phyloP scores from a whole-genome alignment of 2,113 vertebrate species.

The Hyperoodon ampullatus region DNA sequence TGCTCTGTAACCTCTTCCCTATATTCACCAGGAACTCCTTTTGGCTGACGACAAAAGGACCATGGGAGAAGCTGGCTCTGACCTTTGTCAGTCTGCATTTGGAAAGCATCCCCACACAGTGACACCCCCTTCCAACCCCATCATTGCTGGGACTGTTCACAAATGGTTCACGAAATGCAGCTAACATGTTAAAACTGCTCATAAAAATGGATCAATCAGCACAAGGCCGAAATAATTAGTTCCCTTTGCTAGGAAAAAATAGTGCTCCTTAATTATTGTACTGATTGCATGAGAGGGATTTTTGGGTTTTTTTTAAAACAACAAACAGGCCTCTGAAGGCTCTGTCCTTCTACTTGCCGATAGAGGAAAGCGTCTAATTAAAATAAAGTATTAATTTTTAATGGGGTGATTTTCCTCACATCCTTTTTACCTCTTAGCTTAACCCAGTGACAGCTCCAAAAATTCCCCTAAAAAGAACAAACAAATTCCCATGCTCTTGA shows the following conservation, averaged over 20 bases:
- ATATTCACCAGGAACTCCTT: background rate
- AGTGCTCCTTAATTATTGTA: constrained; percentile 81
- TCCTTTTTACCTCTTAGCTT: constrained; percentile 46
- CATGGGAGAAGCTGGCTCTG: rapidly evolving
- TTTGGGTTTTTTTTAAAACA: constrained; percentile 66
- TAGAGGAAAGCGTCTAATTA: constrained; percentile 78
- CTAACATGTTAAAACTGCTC: constrained; percentile 78
- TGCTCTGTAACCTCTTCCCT: background rate
- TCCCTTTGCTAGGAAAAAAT: constrained; percentile 79
- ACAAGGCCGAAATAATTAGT: constrained; percentile 83
- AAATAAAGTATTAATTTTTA: constrained; percentile 78
- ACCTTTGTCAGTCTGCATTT: background rate
- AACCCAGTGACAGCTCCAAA: constrained; percentile 22
- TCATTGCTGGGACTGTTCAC: background rate
- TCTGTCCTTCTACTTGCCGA: constrained; percentile 81
- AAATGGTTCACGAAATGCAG: constrained; percentile 69
- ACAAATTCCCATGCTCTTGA: background rate
- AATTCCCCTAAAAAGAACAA: background rate
- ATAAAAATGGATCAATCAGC: constrained; percentile 81
- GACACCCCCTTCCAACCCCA: rapidly evolving
- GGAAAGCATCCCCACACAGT: background rate
- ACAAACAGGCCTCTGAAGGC: constrained; percentile 80
- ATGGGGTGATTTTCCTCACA: constrained; percentile 5
- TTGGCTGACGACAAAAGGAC: background rate
- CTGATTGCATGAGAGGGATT: constrained; percentile 79